Conservation (phyloP, 2,888 invertebrate species). For the Antitype chi region DNA sequence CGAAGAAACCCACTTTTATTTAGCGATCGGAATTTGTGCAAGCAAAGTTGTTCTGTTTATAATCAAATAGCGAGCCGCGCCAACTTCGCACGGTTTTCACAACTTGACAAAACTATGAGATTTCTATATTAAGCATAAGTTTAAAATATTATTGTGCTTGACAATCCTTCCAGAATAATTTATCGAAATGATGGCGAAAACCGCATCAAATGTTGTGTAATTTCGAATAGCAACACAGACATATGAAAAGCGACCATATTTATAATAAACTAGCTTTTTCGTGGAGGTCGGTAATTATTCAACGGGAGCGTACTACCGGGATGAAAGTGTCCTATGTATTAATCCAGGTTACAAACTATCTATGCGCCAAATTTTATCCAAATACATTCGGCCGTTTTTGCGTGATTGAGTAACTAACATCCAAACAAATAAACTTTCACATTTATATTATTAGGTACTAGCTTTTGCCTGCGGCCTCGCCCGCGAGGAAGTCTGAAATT, state of each 20-base stretch:
- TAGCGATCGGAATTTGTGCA: constrained; percentile 12
- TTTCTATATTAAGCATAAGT: not conserved
- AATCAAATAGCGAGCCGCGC: not conserved
- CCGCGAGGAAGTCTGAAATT: too few relatives aligned
- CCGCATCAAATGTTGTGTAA: not conserved
- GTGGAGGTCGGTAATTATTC: too few relatives aligned
- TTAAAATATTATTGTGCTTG: not conserved
- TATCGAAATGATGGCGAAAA: not conserved
- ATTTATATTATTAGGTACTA: too few relatives aligned
- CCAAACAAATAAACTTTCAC: too few relatives aligned
- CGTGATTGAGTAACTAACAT: too few relatives aligned
- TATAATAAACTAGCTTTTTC: too few relatives aligned
- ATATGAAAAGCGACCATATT: not conserved
- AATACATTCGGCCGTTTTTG: too few relatives aligned
- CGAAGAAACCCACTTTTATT: constrained; percentile 43
- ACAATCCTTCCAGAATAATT: not conserved
- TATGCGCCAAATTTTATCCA: too few relatives aligned
- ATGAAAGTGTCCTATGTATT: too few relatives aligned
- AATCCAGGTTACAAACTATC: too few relatives aligned
- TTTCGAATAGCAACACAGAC: not conserved
- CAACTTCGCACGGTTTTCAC: not conserved
- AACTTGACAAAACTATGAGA: not conserved
- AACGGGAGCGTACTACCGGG: too few relatives aligned
- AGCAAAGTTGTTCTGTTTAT: constrained; percentile 9
- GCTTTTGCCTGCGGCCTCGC: too few relatives aligned